phyloP scores from a whole-genome alignment of 1,140 invertebrate genomes.

The Goniozus legneri region DNA sequence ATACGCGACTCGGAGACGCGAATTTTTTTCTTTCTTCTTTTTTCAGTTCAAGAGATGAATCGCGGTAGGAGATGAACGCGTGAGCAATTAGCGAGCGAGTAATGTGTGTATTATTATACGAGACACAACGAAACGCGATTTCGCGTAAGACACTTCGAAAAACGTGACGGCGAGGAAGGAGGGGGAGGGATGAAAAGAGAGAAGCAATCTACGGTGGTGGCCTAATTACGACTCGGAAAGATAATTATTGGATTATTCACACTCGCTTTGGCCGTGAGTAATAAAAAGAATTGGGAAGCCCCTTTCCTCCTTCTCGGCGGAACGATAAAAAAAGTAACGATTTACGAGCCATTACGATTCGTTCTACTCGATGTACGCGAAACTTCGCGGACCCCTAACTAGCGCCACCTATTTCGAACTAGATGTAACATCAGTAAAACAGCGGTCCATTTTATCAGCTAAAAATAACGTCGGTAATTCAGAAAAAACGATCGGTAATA shows the following conservation, averaged over 20 bases:
- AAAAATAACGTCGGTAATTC: too few relatives aligned
- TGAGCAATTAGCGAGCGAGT: constrained; percentile 12
- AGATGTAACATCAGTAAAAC: too few relatives aligned
- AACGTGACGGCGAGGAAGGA: constrained; percentile 14
- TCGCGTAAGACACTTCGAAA: constrained; percentile 4
- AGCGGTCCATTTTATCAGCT: too few relatives aligned
- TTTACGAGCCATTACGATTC: constrained; percentile 42
- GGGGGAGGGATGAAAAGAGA: constrained; percentile 27
- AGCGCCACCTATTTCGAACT: too few relatives aligned
- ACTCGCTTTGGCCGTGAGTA: constrained; percentile 34
- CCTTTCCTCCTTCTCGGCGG: too few relatives aligned
- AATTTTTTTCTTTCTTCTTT: too few relatives aligned
- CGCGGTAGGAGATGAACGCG: background rate
- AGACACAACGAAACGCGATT: constrained; percentile 12
- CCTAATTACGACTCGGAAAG: constrained; percentile 36
- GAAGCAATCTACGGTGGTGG: constrained; percentile 33
- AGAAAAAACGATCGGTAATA: too few relatives aligned
- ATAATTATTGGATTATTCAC: constrained; percentile 48
- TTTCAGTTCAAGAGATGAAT: too few relatives aligned
- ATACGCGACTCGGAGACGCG: too few relatives aligned
- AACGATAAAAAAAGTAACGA: constrained; percentile 25
- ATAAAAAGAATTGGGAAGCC: constrained; percentile 26
- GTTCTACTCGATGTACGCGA: constrained; percentile 30
- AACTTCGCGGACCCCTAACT: too few relatives aligned
- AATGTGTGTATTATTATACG: constrained; percentile 22